Evolutionary conservation across 2,888 invertebrate genomes (phyloP), one percentile per base, ranked within the genome.

Genomic region (Cheilosia variabilis): DNA sequence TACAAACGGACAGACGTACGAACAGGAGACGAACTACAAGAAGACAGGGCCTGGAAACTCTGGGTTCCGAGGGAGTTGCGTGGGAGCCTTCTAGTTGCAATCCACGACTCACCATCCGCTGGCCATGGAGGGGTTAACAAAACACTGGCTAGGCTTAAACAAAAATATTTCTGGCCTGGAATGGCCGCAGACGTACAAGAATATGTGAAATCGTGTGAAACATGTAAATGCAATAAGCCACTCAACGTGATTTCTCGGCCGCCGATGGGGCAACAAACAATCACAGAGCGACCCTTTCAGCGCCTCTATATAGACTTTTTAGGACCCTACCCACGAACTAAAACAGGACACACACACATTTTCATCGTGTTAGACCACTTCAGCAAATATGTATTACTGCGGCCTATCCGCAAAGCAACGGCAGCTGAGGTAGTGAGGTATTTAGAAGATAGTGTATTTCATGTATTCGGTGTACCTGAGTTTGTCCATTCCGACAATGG

Each of bases 261-360:
- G n/a, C 45, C 62, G 0, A 71, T 81, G 65, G 77, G 66, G 1
- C 5, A 4, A 41, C 24, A n/a, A 4, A 47, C 24, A 13, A 50
- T 60, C 19, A 15, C 58, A 1, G 62, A 68, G 6, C 37, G 77
- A 15, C 83, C 83, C 2, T 68, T 80, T 27, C 63, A 81, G 34
- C 22, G 68, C 4, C 7, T 87, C 0, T 69, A 41, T 47, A 65
- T 81, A 0, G 81, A 82, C 50, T 72, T 87, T 17, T 22, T 78
- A 15, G 84, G 81, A 10, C 77, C 77, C 10, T 73, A 79, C 31
- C 81, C 87, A 0, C 15, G 80, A 22, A 62, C 86, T 2, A 73
- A 37, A 27, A n/a, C 6, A 15, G 86, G 71, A 10, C 66, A 82
- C 22, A 69, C 63, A 0, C 45, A 22, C 9, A 65, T 80, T 6